Percentiles rank a stretch among this genome's conserved stretches.
These are phyloP conservation scores for Cephalotes varians DNA, from an alignment of 2,888 invertebrate species.

Conservation along the genomic window DNA sequence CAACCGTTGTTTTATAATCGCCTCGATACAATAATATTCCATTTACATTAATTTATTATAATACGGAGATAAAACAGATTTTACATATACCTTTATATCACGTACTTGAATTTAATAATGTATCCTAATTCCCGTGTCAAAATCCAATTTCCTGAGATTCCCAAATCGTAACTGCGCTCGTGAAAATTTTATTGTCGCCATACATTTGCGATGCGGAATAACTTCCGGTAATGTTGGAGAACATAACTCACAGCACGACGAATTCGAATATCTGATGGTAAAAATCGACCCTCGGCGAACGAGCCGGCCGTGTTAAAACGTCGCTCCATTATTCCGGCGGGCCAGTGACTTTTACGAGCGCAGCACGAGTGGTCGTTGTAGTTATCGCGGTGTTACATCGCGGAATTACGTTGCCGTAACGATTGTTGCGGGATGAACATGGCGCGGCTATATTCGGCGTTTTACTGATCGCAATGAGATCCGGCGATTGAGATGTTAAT, in stretches of 20 bases:
- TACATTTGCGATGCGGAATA: constrained; percentile 33
- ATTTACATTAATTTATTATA: background rate
- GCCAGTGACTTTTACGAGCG: constrained; percentile 40
- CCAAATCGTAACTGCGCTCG: constrained; percentile 9
- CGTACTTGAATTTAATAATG: background rate
- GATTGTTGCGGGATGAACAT: constrained; percentile 21
- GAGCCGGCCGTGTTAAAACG: constrained; percentile 30
- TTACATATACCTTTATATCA: background rate
- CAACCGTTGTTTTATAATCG: background rate
- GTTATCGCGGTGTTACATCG: constrained; percentile 49
- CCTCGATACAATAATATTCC: background rate
- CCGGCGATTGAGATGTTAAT: constrained; percentile 73
- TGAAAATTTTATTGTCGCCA: constrained; percentile 32
- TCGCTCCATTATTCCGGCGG: constrained; percentile 47
- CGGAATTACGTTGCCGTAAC: constrained; percentile 30
- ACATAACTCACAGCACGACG: constrained; percentile 37
- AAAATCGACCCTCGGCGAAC: constrained; percentile 33
- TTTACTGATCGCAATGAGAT: constrained; percentile 60
- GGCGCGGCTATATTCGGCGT: constrained; percentile 49
- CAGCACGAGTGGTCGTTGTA: constrained; percentile 20
- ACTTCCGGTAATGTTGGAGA: constrained; percentile 29
- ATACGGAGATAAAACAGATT: background rate
- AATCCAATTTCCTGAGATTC: constrained; percentile 23
- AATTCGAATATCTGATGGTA: constrained; percentile 49
- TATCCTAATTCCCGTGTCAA: background rate